These are phyloP conservation scores for Atherinomorus stipes DNA, from an alignment of 2,113 vertebrate species.

Conservation along the genomic window DNA sequence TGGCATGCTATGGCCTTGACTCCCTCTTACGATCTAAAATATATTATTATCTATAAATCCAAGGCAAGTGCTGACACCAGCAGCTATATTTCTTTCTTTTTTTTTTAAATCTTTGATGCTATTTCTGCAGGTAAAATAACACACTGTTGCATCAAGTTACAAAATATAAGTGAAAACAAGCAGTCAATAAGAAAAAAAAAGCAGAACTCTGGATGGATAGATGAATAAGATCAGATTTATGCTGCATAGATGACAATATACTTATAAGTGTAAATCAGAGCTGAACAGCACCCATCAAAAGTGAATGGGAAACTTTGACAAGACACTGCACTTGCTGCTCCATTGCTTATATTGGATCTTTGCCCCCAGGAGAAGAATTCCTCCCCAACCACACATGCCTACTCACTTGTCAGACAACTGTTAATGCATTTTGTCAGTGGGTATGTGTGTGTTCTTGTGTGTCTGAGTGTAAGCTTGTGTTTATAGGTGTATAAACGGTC, in stretches of 20 bases:
- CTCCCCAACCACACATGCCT: slow-evolving; percentile 17
- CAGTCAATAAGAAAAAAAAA: neutral
- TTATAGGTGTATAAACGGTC: slow-evolving; percentile 63
- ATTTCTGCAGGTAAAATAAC: slow-evolving; percentile 1
- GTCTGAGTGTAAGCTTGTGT: slow-evolving; percentile 38
- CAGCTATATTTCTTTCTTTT: neutral
- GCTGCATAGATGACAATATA: neutral
- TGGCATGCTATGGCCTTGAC: slow-evolving; percentile 48
- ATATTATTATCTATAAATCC: slow-evolving; percentile 46
- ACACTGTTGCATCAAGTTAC: neutral
- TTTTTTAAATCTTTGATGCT: slow-evolving; percentile 14
- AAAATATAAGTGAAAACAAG: slow-evolving; percentile 8
- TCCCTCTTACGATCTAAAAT: slow-evolving; percentile 17
- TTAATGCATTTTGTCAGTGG: slow-evolving; percentile 64
- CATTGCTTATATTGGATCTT: slow-evolving; percentile 51
- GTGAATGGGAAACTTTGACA: slow-evolving; percentile 5
- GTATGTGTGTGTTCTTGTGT: slow-evolving; percentile 24
- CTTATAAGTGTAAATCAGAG: neutral
- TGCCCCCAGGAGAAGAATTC: slow-evolving; percentile 26
- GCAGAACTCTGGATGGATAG: neutral
- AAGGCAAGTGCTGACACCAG: neutral
- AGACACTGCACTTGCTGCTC: slow-evolving; percentile 51
- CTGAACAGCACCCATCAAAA: neutral
- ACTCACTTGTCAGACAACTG: slow-evolving; percentile 59
- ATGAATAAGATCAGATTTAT: neutral